These are phyloP conservation scores for Hepsetus odoe DNA, from an alignment of 2,113 vertebrate genomes.

Conservation along the genomic window DNA sequence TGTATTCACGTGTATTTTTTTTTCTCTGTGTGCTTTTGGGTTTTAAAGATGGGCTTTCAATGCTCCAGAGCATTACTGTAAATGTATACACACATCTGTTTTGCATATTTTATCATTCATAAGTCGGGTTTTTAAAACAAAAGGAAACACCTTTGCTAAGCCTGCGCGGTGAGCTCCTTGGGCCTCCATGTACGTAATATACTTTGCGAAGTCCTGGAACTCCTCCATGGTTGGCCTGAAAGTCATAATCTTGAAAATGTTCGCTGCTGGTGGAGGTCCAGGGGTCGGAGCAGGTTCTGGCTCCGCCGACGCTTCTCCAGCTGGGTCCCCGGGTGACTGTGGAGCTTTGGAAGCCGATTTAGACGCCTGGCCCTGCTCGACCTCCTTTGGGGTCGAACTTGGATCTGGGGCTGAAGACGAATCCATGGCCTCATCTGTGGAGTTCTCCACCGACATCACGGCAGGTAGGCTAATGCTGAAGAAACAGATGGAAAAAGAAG, in stretches of 20 bases:
- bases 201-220: slow-evolving; percentile 91
- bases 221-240: slow-evolving; percentile 93
- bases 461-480: slow-evolving; percentile 65
- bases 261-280: slow-evolving; percentile 70
- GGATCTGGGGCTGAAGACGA: slow-evolving; percentile 38
- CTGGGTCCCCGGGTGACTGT: background rate
- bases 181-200: slow-evolving; percentile 90
- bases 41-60: no score
- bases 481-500: background rate
- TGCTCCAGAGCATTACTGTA: no score
- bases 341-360: background rate
- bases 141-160: slow-evolving; percentile 83
- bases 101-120: no score
- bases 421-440: slow-evolving; percentile 53
- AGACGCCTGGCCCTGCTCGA: background rate
- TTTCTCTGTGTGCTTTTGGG: no score
- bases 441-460: slow-evolving; percentile 47
- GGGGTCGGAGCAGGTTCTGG: slow-evolving; percentile 41
- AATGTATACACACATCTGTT: no score
- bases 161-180: slow-evolving; percentile 94
- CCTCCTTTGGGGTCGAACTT: slow-evolving; percentile 14
- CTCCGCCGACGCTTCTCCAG: background rate
- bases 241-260: slow-evolving; percentile 96
- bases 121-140: background rate
- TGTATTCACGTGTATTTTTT: no score